Base-by-base conservation (phyloP, 2,888 invertebrate genomes). In the Odontocerum albicorne region DNA sequence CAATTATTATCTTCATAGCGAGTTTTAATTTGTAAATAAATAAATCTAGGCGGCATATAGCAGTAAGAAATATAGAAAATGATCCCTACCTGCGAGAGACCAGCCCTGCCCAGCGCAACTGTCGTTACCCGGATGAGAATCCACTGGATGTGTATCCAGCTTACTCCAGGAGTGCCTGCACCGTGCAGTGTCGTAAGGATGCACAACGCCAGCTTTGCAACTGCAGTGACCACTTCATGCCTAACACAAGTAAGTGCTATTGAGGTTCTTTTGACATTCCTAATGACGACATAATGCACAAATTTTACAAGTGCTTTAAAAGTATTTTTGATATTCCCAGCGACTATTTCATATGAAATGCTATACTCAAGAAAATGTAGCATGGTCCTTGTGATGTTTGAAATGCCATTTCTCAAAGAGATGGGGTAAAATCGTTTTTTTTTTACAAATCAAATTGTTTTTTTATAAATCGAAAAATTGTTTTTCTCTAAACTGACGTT, bases 121-220 rank as follows among this genome's bases (percentile, higher is more conserved):
- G 90, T 64, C 82, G 85, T 7, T 90, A 87, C 66, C 73, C 79
- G 38, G 72, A 84, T 53, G 90, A 90, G 69, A 85, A 84, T 47
- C 70, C 78, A 43, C 71, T 81, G 7, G 76, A 81, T 19, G 74
- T 87, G 0, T 86, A 86, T 67, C 75, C 79, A 0, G 73, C 77
- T 55, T 90, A 90, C 66, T 88, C 88, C 38, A 87, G 85, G 66
- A 87, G 85, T 64, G 84, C 87, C 1, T 90, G 90, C 65, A 81
- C 82, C 0, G 83, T 88, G 0, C 83, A 85, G 52, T 88, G 88
- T 62, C 77, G 88, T 39, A 86, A 86, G 67, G 72, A 75, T 56
- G 82, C 81, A 0, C 86, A 88, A 64, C 63, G 83, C 16, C 68
- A 74, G 13, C 64, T 74, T 2, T 88, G 88, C 65, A 78, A 81